These are phyloP conservation scores for Ia io DNA, from an alignment of 2,113 vertebrate species.

Conservation along the genomic window DNA sequence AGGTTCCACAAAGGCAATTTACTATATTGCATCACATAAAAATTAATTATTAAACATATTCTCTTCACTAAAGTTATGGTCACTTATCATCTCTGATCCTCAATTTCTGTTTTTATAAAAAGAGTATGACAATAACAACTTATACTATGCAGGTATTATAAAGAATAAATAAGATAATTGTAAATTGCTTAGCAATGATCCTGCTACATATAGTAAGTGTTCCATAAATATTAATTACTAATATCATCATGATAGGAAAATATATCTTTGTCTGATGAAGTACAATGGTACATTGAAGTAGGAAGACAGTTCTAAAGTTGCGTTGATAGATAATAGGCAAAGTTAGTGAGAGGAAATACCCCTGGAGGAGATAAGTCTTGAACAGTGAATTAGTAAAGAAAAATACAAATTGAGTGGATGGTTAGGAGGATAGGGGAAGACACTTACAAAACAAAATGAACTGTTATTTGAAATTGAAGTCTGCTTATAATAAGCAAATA, in stretches of 20 bases:
- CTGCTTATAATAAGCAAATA: background rate
- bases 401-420: background rate
- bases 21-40: background rate
- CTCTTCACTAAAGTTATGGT: background rate
- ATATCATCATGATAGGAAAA: slow-evolving; percentile 3
- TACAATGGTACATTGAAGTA: background rate
- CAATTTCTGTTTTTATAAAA: background rate
- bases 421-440: background rate
- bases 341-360: background rate
- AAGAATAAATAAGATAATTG: background rate
- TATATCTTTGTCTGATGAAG: background rate
- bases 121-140: background rate
- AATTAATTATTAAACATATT: background rate
- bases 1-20: background rate
- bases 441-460: background rate
- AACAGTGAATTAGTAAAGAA: background rate
- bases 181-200: background rate
- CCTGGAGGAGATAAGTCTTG: background rate
- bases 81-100: background rate
- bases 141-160: background rate
- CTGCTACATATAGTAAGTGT: background rate
- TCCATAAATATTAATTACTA: background rate
- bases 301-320: background rate
- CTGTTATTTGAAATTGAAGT: background rate
- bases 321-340: background rate